Percentiles rank a stretch among this genome's conserved stretches.
These are phyloP conservation scores for Drosophila quadrilineata DNA, from an alignment of 1,140 invertebrate genomes.

Conservation along the genomic window DNA sequence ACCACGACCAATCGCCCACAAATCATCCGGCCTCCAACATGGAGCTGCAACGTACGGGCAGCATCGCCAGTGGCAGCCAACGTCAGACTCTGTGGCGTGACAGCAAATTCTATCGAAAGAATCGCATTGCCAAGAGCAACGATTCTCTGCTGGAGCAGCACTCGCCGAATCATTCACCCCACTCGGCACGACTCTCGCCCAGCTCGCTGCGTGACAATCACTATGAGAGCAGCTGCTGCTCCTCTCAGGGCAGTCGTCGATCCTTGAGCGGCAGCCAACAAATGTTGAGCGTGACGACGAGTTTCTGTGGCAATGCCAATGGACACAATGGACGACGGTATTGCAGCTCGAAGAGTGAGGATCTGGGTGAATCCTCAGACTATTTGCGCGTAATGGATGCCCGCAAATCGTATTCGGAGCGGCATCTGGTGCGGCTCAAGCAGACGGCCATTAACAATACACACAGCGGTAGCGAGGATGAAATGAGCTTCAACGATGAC, in stretches of 20 bases:
- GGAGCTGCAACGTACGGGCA: slow-evolving; percentile 64
- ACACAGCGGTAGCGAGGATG: slow-evolving; percentile 65
- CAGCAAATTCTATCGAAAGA: slow-evolving; percentile 80
- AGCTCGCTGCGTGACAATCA: slow-evolving; percentile 76
- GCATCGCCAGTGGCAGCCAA: slow-evolving; percentile 27
- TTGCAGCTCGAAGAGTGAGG: slow-evolving; percentile 78
- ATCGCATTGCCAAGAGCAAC: slow-evolving; percentile 80
- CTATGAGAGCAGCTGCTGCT: slow-evolving; percentile 63
- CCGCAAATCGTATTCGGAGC: slow-evolving; percentile 76
- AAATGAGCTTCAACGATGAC: slow-evolving; percentile 79
- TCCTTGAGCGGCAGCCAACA: slow-evolving; percentile 67
- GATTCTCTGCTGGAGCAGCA: slow-evolving; percentile 78
- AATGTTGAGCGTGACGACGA: slow-evolving; percentile 71
- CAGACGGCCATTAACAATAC: slow-evolving; percentile 80
- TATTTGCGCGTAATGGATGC: slow-evolving; percentile 76
- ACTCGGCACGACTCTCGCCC: slow-evolving; percentile 65
- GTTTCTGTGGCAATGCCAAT: slow-evolving; percentile 53
- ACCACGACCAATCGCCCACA: slow-evolving; percentile 45
- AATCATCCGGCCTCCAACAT: slow-evolving; percentile 40
- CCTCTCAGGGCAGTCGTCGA: slow-evolving; percentile 56
- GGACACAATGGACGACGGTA: slow-evolving; percentile 51
- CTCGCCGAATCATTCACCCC: slow-evolving; percentile 54
- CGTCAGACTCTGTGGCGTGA: slow-evolving; percentile 76
- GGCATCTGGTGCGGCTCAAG: slow-evolving; percentile 73
- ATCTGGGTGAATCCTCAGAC: slow-evolving; percentile 66